Percentiles rank a stretch among this genome's conserved stretches.
These are phyloP conservation scores for Spilosoma lubricipeda DNA, from an alignment of 2,888 invertebrate species.

Conservation along the genomic window DNA sequence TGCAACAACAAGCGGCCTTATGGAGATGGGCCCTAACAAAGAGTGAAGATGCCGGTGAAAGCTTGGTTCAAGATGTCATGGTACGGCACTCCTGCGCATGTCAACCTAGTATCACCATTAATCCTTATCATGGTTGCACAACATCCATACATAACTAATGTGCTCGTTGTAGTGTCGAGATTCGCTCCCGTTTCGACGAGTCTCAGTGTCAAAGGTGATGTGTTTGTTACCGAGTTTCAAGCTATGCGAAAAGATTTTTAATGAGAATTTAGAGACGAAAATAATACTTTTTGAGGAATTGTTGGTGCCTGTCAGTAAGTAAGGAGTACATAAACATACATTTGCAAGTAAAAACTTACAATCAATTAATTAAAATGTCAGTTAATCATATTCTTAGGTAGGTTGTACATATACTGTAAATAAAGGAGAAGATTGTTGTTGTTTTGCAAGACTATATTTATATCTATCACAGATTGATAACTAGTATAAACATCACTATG, in stretches of 20 bases:
- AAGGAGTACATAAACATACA: too few relatives aligned
- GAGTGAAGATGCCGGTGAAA: constrained; percentile 71
- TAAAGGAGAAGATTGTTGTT: not conserved
- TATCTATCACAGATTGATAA: too few relatives aligned
- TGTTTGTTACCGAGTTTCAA: not conserved
- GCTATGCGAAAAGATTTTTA: not conserved
- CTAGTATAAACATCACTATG: too few relatives aligned
- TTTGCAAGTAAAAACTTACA: not conserved
- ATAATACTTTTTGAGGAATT: not conserved
- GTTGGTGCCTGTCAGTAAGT: too few relatives aligned
- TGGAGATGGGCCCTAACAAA: constrained; percentile 17
- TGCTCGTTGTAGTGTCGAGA: constrained; percentile 33
- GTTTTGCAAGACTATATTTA: too few relatives aligned
- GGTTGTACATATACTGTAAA: not conserved
- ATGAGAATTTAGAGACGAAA: not conserved
- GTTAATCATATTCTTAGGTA: too few relatives aligned
- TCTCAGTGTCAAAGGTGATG: constrained; percentile 51
- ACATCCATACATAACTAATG: constrained; percentile 49
- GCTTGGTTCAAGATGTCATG: constrained; percentile 80
- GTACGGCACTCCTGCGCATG: constrained; percentile 54
- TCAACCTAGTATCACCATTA: constrained; percentile 60
- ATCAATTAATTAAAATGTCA: too few relatives aligned
- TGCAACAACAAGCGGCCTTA: not conserved
- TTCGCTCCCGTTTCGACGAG: constrained; percentile 37
- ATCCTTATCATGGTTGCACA: constrained; percentile 65